phyloP scores from a whole-genome alignment of 2,797 vertebrate species.

The Diglossa cyanea region DNA sequence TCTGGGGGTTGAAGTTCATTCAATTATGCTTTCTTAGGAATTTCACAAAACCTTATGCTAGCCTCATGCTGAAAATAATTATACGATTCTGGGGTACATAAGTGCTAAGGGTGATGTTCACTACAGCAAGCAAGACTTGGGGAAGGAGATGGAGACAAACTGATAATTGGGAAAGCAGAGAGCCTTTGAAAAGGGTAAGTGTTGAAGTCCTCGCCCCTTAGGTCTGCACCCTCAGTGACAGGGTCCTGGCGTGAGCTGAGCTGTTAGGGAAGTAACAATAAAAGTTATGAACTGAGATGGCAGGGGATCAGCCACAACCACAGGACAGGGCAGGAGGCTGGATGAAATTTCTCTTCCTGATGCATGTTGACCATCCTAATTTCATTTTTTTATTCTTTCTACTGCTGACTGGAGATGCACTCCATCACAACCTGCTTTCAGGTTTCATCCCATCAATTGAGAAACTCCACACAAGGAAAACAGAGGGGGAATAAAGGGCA shows the following conservation, averaged over 20 bases:
- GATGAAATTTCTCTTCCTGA: background rate
- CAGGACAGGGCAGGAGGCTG: background rate
- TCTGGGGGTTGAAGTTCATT: background rate
- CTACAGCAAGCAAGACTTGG: background rate
- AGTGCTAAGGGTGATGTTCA: background rate
- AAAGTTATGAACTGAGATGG: background rate
- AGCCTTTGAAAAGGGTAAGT: background rate
- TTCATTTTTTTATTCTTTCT: background rate
- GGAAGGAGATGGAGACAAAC: background rate
- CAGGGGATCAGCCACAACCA: background rate
- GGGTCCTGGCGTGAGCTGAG: background rate
- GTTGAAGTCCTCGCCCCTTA: background rate
- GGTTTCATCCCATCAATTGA: background rate
- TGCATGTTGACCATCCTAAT: background rate
- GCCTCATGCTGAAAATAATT: background rate
- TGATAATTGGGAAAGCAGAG: background rate
- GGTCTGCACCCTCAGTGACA: background rate
- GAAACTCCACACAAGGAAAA: background rate
- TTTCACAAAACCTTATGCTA: background rate
- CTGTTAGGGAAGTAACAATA: background rate
- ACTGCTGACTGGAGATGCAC: background rate
- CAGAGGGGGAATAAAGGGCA: constrained; percentile 16
- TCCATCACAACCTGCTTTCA: background rate
- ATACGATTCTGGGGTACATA: background rate
- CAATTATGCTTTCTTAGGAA: background rate